phyloP scores from a whole-genome alignment of 2,113 vertebrate species.

The Octodon degus region DNA sequence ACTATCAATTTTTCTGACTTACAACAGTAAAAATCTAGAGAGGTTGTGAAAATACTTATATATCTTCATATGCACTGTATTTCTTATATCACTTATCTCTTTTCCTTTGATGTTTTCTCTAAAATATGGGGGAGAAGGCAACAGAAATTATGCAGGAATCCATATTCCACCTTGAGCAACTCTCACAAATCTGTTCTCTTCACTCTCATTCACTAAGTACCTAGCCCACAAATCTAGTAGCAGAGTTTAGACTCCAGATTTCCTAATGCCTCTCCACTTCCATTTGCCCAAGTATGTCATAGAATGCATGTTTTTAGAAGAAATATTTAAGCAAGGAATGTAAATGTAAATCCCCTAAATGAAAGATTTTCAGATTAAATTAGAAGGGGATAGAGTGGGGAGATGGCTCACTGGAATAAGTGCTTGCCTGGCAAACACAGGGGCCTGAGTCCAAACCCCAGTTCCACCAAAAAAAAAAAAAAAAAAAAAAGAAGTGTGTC shows the following conservation, averaged over 20 bases:
- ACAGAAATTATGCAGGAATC: slow-evolving; percentile 23
- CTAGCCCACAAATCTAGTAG: not conserved
- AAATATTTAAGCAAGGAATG: slow-evolving; percentile 41
- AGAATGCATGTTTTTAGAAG: slow-evolving; percentile 26
- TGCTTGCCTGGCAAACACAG: too few relatives aligned
- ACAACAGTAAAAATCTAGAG: not conserved
- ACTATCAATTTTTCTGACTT: slow-evolving; percentile 47
- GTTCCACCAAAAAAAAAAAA: too few relatives aligned
- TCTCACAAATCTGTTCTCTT: not conserved
- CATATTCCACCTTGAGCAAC: slow-evolving; percentile 29
- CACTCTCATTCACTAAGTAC: not conserved
- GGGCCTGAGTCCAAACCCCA: too few relatives aligned
- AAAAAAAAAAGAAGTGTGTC: not conserved
- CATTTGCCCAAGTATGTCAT: not conserved
- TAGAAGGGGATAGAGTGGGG: too few relatives aligned
- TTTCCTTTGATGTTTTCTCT: not conserved
- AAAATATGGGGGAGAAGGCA: not conserved
- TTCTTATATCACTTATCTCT: slow-evolving; percentile 12
- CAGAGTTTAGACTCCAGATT: not conserved
- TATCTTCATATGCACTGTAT: not conserved
- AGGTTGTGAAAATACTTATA: slow-evolving; percentile 9
- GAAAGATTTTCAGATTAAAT: not conserved
- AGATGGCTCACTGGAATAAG: too few relatives aligned
- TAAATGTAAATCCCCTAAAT: not conserved
- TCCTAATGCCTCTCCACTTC: not conserved